Conservation (phyloP, 2,888 invertebrate genomes). For the Philopedon plagiatum region DNA sequence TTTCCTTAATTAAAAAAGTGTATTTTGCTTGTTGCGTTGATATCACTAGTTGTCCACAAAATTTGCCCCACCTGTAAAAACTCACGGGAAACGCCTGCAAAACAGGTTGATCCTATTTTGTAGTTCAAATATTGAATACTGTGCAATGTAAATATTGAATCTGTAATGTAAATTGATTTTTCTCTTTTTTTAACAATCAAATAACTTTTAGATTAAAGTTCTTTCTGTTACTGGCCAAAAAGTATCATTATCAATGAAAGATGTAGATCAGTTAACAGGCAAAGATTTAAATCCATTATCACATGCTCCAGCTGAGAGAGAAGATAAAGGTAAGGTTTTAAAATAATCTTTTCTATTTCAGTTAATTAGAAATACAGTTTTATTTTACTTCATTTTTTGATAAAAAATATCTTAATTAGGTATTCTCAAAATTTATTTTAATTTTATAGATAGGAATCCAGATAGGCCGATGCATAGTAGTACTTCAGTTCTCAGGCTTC, state of each 20-base stretch:
- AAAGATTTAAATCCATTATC: constrained; percentile 93
- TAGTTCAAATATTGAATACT: too few species aligned
- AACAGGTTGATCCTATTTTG: too few species aligned
- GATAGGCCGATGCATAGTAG: constrained; percentile 85
- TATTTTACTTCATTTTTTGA: too few species aligned
- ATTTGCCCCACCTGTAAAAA: too few species aligned
- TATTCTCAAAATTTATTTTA: too few species aligned
- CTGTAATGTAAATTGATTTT: too few species aligned
- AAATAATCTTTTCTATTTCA: neutral
- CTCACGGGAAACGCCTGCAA: too few species aligned
- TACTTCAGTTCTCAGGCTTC: constrained; percentile 67
- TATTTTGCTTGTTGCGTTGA: too few species aligned
- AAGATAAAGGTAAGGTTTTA: constrained; percentile 71
- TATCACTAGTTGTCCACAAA: too few species aligned
- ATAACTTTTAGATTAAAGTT: constrained; percentile 79
- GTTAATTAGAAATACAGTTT: neutral
- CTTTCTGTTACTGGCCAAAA: constrained; percentile 94
- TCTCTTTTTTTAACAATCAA: too few species aligned
- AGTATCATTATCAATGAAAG: constrained; percentile 96
- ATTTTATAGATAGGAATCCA: constrained; percentile 86
- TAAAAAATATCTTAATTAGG: neutral
- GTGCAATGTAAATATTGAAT: too few species aligned
- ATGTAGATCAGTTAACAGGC: constrained; percentile 96
- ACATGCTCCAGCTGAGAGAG: constrained; percentile 77
- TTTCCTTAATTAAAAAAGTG: too few species aligned